Evolutionary conservation across 1,140 invertebrate species (phyloP), one percentile per base, ranked within the genome.

Genomic region (Drosophila pandora): DNA sequence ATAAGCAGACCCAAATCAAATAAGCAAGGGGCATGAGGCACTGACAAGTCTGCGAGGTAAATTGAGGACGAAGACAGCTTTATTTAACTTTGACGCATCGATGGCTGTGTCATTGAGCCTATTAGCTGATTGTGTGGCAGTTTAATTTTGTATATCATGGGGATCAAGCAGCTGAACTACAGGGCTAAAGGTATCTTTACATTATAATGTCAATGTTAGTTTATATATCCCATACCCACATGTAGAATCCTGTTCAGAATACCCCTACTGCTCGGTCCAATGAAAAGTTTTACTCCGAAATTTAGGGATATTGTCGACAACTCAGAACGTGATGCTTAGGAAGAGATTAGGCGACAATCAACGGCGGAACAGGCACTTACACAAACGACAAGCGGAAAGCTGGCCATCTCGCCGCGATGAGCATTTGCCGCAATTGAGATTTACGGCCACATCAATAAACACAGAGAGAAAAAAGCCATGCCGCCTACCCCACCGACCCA

Each of bases 381-480:
- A 13, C 41, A 63, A 55, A 57, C 21, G 21, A 34, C 58, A 32
- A 6, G 43, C 52, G 49, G 37, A 75, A 71, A 56, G 69, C 39
- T 37, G 67, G 8, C 50, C 41, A 2, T 22, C 48, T 13, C 22
- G 34, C 30, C 22, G 30, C 13, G 59, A 57, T 64, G 41, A 39
- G 53, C 62, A 48, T 61, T 85, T 71, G 65, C 80, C 76, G 72
- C 76, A 79, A 88, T 78, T 83, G 79, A 76, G 76, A 88, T 88
- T 88, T 87, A 79, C 54, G 58, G 79, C 72, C 79, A 78, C 83
- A 88, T 88, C 83, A 88, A 88, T 88, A 88, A 75, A 76, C 83
- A 87, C 59, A 71, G 10, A 37, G 34, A 43, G 41, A 67, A 76
- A 81, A 76, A 69, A 48, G 47, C 39, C 55, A 22, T 22, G 37